Base-by-base conservation (phyloP, 1,140 invertebrate species). In the Cyclargus thomasi region DNA sequence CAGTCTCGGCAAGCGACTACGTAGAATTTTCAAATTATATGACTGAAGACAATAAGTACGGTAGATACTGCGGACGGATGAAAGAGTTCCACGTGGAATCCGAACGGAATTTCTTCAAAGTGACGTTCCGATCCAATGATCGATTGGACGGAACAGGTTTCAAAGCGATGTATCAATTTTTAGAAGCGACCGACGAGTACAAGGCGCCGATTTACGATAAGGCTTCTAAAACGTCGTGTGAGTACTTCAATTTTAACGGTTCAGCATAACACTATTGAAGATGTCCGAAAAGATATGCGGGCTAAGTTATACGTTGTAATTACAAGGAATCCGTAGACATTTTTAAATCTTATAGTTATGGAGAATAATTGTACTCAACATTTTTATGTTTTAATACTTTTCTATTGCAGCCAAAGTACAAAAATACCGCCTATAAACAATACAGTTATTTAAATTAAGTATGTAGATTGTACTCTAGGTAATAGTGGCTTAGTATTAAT, bases 21-120 rank as follows among this genome's bases (percentile, higher is more conserved):
- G 95, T 99, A 36, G 97, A 98, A 85, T 98, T 99, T 86, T 98
- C 97, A 16, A 99, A 99, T 91, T 98, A 95, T 78, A 94, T 97
- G 93, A 94, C 94, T 67, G 88, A 90, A 81, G 97, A 99, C 90
- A 92, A 95, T 75, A 97, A 97, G 85, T 97, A 96, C 84, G 92
- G 93, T 18, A 92, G 96, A 79, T 95, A 96, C 80, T 99, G 98
- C 85, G 97, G 97, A 10, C 95, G 95, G 77, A 89, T 94, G 80
- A 94, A 94, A 72, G 94, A 95, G 75, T 95, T 96, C 79, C 93
- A 94, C 75, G 94, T 98, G 47, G 94, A 95, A 71, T 99, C 97
- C 14, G 97, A 99, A 80, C 93, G 95, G 55, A 95, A 95, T 74
- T 99, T 98, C 91, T 99, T 99, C 89, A 93, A 97, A 74, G 96